These are phyloP conservation scores for Arremon brunneinucha DNA, from an alignment of 2,797 vertebrate species.

Conservation along the genomic window DNA sequence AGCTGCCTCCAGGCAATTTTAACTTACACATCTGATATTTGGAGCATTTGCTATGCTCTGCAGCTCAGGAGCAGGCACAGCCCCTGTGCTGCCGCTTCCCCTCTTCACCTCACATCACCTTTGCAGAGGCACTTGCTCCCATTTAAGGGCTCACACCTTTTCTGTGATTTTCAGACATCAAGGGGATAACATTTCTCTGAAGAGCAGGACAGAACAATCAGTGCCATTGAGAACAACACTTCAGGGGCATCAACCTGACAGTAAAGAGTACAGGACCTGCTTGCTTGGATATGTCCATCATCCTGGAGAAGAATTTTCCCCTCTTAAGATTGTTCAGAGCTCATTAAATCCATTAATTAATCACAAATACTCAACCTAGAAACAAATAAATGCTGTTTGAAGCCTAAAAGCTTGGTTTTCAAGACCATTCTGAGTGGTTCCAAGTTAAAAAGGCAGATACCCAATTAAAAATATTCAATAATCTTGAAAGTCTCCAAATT, in stretches of 20 bases:
- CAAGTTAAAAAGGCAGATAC: neutral
- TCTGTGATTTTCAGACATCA: neutral
- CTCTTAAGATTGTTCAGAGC: neutral
- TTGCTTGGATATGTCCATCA: neutral
- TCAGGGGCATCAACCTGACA: neutral
- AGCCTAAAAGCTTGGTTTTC: neutral
- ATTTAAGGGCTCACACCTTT: neutral
- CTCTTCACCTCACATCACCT: neutral
- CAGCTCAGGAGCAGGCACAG: neutral
- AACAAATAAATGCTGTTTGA: neutral
- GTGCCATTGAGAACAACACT: neutral
- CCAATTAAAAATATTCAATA: neutral
- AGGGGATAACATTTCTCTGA: neutral
- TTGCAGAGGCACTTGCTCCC: accelerated
- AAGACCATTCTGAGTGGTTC: neutral
- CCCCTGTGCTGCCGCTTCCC: neutral
- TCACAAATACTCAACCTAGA: neutral
- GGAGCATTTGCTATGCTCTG: conserved; percentile 5
- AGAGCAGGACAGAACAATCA: neutral
- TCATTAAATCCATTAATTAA: neutral
- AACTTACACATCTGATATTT: conserved; percentile 9
- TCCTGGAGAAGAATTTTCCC: neutral
- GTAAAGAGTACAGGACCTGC: neutral
- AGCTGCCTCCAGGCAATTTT: conserved; percentile 24
- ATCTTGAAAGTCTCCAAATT: conserved; percentile 54